These are phyloP conservation scores for Cisticola juncidis DNA, from an alignment of 2,113 vertebrate species.

Conservation along the genomic window DNA sequence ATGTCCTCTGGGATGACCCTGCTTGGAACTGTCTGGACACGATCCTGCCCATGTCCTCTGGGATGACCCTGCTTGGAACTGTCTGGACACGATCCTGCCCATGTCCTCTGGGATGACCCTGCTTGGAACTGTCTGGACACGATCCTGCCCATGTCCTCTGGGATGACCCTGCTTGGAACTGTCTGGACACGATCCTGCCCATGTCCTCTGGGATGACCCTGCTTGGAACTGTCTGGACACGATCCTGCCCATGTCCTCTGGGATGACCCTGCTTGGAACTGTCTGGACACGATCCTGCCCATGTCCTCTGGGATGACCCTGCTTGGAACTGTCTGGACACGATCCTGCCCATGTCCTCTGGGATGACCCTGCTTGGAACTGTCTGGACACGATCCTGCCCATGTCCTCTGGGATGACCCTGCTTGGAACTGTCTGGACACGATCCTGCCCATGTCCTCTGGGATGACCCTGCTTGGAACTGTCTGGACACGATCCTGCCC, in stretches of 20 bases:
- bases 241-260: too few species aligned
- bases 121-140: too few species aligned
- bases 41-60: too few species aligned
- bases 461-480: background rate
- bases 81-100: background rate
- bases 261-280: background rate
- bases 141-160: too few species aligned
- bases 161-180: background rate
- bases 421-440: too few species aligned
- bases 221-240: too few species aligned
- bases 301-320: background rate
- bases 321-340: too few species aligned
- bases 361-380: background rate
- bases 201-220: background rate
- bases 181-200: background rate
- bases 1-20: background rate
- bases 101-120: background rate
- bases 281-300: background rate
- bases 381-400: background rate
- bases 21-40: too few species aligned
- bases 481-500: background rate
- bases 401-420: background rate
- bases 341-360: too few species aligned
- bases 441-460: too few species aligned
- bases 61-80: background rate